Conservation (phyloP, 2,888 invertebrate genomes). For the Athalia circularis region DNA sequence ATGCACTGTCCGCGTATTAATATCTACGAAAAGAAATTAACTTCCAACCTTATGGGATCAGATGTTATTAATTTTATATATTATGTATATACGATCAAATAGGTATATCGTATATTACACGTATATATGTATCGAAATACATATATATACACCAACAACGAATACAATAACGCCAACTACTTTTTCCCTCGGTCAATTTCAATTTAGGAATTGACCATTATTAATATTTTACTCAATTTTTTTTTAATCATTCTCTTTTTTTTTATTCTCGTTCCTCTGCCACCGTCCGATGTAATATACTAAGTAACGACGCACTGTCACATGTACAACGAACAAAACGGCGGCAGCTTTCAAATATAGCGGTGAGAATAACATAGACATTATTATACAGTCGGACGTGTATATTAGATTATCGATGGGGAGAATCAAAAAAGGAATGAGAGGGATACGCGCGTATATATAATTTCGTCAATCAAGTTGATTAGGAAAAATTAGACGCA, state of each 20-base stretch:
- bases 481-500: too few relatives aligned
- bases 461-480: too few relatives aligned
- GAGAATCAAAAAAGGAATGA: too few relatives aligned
- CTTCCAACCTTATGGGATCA: constrained; percentile 69
- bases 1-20: constrained; percentile 70
- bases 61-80: constrained; percentile 71
- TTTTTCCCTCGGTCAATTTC: neutral
- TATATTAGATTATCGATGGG: too few relatives aligned
- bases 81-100: constrained; percentile 3
- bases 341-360: too few relatives aligned
- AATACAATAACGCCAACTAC: neutral
- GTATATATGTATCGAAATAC: too few relatives aligned
- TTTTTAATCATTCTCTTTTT: neutral
- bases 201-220: neutral
- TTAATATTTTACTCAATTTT: neutral
- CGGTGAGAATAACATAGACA: too few relatives aligned
- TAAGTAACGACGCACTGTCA: neutral
- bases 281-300: neutral
- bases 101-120: too few relatives aligned
- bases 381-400: too few relatives aligned
- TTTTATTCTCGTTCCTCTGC: neutral
- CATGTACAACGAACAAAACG: too few relatives aligned
- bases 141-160: neutral
- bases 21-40: constrained; percentile 70
- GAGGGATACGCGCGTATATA: too few relatives aligned